Evolutionary conservation across 2,888 invertebrate species (phyloP).

Genomic region (Tipula vernalis): DNA sequence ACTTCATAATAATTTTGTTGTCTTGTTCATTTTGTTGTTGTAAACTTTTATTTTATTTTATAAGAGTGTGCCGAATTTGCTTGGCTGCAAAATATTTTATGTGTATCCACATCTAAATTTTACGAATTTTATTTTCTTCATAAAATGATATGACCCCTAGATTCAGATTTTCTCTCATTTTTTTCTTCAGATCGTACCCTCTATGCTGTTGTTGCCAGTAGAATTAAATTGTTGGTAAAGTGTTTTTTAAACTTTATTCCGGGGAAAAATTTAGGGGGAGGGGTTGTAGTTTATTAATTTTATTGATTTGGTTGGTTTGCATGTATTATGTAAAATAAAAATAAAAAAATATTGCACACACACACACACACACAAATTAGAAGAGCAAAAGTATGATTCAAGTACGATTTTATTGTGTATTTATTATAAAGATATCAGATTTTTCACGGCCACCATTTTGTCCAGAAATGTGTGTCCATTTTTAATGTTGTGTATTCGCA

Average conservation of each 20-base stretch:
- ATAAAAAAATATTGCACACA: background rate
- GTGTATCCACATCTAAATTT: background rate
- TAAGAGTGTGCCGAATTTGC: background rate
- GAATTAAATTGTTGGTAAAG: background rate
- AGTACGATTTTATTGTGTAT: background rate
- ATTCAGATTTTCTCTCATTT: background rate
- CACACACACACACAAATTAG: background rate
- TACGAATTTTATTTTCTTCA: background rate
- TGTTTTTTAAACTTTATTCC: background rate
- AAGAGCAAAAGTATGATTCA: background rate
- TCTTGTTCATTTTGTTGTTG: background rate
- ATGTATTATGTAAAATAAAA: background rate
- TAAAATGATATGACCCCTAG: background rate
- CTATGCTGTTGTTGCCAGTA: conserved; percentile 4
- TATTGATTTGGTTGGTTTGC: background rate
- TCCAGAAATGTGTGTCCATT: background rate
- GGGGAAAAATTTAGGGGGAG: background rate
- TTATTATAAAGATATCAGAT: background rate
- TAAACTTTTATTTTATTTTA: background rate
- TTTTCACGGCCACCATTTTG: background rate
- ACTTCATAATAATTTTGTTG: background rate
- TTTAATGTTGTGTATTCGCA: background rate
- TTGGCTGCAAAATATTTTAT: background rate
- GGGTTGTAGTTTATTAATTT: background rate
- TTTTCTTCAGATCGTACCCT: background rate